phyloP scores from a whole-genome alignment of 2,113 vertebrate species.

The Romanogobio albipinnatus region DNA sequence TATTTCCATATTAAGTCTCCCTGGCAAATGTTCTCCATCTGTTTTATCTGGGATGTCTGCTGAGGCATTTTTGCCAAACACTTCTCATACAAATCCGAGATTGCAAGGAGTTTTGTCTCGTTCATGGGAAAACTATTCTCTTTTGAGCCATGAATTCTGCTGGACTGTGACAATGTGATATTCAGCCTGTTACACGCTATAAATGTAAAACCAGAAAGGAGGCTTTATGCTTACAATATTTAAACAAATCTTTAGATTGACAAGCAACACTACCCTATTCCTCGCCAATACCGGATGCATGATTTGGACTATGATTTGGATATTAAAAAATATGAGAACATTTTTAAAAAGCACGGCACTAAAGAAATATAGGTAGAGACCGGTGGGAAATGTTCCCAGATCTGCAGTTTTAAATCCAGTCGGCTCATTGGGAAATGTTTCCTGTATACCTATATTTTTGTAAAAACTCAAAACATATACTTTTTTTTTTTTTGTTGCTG shows the following conservation, averaged over 20 bases:
- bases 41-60: conserved; percentile 12
- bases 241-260: conserved; percentile 33
- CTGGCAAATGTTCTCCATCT: conserved; percentile 39
- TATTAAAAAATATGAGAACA: not conserved
- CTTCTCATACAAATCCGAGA: conserved; percentile 4
- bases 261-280: conserved; percentile 6
- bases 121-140: conserved; percentile 13
- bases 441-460: not conserved
- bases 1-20: not conserved
- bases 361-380: too few species aligned
- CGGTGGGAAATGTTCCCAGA: not conserved
- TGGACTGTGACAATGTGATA: conserved; percentile 30
- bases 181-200: conserved; percentile 40
- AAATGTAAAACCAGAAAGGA: conserved; percentile 31
- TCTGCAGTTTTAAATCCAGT: not conserved
- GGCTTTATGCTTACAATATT: conserved; percentile 6
- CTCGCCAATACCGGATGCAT: not conserved
- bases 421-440: not conserved
- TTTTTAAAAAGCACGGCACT: not conserved
- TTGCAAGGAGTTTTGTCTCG: not conserved
- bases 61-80: conserved; percentile 22
- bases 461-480: not conserved
- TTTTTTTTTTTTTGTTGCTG: too few species aligned
- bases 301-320: not conserved
- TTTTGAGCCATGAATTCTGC: conserved; percentile 21